Base-by-base conservation (phyloP, 2,888 invertebrate genomes). In the Leptura quadrifasciata region DNA sequence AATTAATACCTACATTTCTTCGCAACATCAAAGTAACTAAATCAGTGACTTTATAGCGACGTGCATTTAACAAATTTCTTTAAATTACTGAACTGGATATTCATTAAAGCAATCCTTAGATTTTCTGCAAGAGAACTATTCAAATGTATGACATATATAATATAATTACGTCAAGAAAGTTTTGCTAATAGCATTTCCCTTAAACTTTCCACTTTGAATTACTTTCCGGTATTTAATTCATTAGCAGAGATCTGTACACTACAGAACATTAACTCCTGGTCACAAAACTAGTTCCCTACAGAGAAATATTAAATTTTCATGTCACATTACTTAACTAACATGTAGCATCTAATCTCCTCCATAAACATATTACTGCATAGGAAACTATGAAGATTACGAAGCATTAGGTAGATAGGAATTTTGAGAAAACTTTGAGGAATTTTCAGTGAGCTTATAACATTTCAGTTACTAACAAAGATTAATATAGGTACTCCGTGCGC, bases 161-260 rank as follows among this genome's bases (percentile, higher is more conserved):
- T 47, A n/a, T 47, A 47, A 47, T 47, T 47, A 47, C n/a, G n/a
- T n/a, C n/a, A 47, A 47, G n/a, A 47, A 47, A 47, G 47, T 47
- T 47, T 47, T 15, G n/a, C 47, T 47, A n/a, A 47, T 47, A 47
- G 15, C 15, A 47, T 47, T 47, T 47, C 47, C 47, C n/a, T 47
- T 47, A 47, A 47, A 47, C 47, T 47, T 47, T 47, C 47, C 15
- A 47, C 47, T 47, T 47, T 47, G 47, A 47, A 47, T 47, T 47
- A 47, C 47, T 47, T 47, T 47, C 47, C 47, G 47, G 47, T 47
- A 47, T n/a, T 47, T 47, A 47, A 47, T 47, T 47, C 47, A 47
- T 47, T 47, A 47, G n/a, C 47, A n/a, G 47, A 47, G 12, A 47
- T 47, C 47, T 47, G 47, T 47, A 47, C 15, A 12, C n/a, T n/a